Base-by-base conservation (phyloP, 2,888 invertebrate species). In the Lucinisca nassula region DNA sequence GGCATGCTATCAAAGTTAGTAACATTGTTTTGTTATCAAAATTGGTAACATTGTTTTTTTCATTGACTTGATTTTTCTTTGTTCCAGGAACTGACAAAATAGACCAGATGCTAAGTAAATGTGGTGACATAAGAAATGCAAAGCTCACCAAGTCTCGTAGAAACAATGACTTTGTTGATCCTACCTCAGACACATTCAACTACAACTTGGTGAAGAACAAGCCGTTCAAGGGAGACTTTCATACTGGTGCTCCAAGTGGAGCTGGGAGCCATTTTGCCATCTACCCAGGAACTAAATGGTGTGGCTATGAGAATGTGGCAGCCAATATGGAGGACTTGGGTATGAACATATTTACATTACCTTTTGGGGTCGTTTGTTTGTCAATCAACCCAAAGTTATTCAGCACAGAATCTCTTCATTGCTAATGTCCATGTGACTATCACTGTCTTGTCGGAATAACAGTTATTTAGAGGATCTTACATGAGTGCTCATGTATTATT, bases 211-310 rank as follows among this genome's bases (percentile, higher is more conserved):
- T 67, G 0, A 72, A 82, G 58, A 75, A 79, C 21, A 85, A 85
- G 73, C 90, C 90, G 27, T 90, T 90, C 51, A 32, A 51, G 10
- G 87, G 87, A 40, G 91, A 91, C 74, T 90, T 88, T 72, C 79
- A 85, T 35, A 92, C 92, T 8, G 92, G 92, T 14, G 74, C 90
- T 12, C 91, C 92, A 0, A 85, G 85, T 72, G 92, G 91, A 14
- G 75, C 86, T 37, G 87, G 85, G 1, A 84, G 83, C 77, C 85
- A 89, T 72, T 81, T 90, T 83, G 92, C 91, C 30, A 92, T 92
- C 24, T 91, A 82, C 55, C 92, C 92, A 3, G 92, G 92, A 12
- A 92, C 92, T 24, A 92, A 92, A 83, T 92, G 92, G 92, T 92
- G 92, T 83, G 92, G 92, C 27, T 90, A 86, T 37, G 81, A 90